A percentile compares a stretch with the other conserved stretches of the same genome.
Conservation (phyloP, 2,888 invertebrate genomes). For the Agonopterix alstromeriana region DNA sequence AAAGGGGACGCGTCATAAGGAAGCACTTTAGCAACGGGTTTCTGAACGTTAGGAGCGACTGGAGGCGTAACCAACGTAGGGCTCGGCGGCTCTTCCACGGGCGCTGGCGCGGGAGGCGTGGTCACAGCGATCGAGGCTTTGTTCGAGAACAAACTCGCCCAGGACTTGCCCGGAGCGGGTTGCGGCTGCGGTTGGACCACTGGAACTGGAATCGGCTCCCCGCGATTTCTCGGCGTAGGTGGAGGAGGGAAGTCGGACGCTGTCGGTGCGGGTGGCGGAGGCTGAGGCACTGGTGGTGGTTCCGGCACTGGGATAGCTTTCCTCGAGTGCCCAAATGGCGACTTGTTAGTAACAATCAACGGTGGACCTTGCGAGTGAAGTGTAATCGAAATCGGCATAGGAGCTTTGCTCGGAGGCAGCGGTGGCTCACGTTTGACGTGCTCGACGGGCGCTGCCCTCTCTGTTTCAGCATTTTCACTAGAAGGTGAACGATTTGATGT, state of each 20-base stretch:
- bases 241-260: slow-evolving; percentile 73
- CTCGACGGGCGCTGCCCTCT: slow-evolving; percentile 29
- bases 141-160: slow-evolving; percentile 81
- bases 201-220: slow-evolving; percentile 46
- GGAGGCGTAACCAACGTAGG: slow-evolving; percentile 42
- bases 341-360: slow-evolving; percentile 67
- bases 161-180: slow-evolving; percentile 73
- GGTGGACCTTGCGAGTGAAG: slow-evolving; percentile 57
- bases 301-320: slow-evolving; percentile 44
- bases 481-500: slow-evolving; percentile 55
- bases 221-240: slow-evolving; percentile 61
- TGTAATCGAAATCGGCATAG: slow-evolving; percentile 72
- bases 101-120: slow-evolving; percentile 20
- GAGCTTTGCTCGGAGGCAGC: slow-evolving; percentile 62
- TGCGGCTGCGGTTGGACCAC: slow-evolving; percentile 49
- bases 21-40: slow-evolving; percentile 79
- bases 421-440: slow-evolving; percentile 57
- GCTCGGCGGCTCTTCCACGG: slow-evolving; percentile 46
- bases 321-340: slow-evolving; percentile 64
- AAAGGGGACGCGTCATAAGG: slow-evolving; percentile 74
- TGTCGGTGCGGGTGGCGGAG: slow-evolving; percentile 63
- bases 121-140: slow-evolving; percentile 32
- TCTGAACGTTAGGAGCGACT: slow-evolving; percentile 48
- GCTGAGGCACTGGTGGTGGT: slow-evolving; percentile 51
- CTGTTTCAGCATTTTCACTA: slow-evolving; percentile 43